A percentile compares a stretch with the other conserved stretches of the same genome.
These are phyloP conservation scores for Neomorphus geoffroyi DNA, from an alignment of 2,797 vertebrate species.

Conservation along the genomic window DNA sequence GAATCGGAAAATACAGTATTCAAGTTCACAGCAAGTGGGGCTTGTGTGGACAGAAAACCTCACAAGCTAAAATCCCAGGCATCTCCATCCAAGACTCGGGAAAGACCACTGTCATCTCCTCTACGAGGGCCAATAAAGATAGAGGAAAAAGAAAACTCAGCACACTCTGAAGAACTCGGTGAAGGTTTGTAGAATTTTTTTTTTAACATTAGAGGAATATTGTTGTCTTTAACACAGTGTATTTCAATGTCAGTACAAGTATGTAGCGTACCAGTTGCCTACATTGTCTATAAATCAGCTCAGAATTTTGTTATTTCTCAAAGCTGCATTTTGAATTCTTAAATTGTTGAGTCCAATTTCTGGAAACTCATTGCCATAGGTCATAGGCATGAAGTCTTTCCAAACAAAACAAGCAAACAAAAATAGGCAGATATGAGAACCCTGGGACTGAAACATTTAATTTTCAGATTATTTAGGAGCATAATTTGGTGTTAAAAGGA, in stretches of 20 bases:
- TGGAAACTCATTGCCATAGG: background rate
- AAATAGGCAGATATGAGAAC: background rate
- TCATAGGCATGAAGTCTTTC: background rate
- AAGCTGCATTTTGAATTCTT: background rate
- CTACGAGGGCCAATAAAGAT: background rate
- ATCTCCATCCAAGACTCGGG: background rate
- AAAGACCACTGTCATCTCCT: background rate
- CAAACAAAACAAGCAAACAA: no score
- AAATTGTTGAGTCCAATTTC: no score
- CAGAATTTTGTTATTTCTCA: background rate
- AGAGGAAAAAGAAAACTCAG: background rate
- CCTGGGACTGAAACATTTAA: background rate
- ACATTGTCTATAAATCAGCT: background rate
- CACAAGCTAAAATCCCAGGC: background rate
- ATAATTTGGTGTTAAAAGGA: background rate
- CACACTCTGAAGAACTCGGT: background rate
- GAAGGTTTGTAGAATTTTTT: conserved; percentile 28
- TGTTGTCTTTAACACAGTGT: background rate
- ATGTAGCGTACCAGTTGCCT: background rate
- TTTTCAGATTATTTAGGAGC: background rate
- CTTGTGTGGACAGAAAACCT: conserved; percentile 36
- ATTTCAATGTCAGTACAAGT: background rate
- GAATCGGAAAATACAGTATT: conserved; percentile 29
- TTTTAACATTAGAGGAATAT: background rate
- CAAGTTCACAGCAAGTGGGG: conserved; percentile 55